Evolutionary conservation across 2,888 invertebrate species (phyloP), one percentile per base, ranked within the genome.

Genomic region (Labia minor): DNA sequence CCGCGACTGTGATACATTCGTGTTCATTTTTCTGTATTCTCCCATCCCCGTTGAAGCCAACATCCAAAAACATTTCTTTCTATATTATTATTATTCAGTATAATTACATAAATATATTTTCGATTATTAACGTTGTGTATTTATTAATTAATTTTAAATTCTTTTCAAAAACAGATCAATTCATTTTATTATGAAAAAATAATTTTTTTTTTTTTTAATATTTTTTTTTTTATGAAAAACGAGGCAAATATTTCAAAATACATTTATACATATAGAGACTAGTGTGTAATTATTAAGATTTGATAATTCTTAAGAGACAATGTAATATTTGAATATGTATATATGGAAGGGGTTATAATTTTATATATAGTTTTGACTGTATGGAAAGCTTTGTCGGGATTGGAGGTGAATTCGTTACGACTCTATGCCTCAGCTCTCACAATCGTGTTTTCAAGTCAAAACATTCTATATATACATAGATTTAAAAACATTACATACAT

Each of bases 1-100:
- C 49, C 49, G 49, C 49, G 49, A 49, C 49, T 49, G 49, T 49
- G 49, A 49, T 49, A 49, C 49, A 49, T 49, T 49, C n/a, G 49
- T 49, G 49, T 49, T 49, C 49, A 49, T 49, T 49, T n/a, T 49
- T 49, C 49, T 49, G 49, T 8, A 49, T 49, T 49, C 2, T n/a
- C 14, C 16, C 16, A 2, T 49, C 49, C 14, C 49, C 14, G 33
- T 49, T n/a, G n/a, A n/a, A 49, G 4, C 49, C 49, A n/a, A 4
- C 49, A n/a, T 49, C 16, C 3, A 16, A 10, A 49, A 49, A 26
- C 3, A 26, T 26, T 26, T 6, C 26, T 26, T 6, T 6, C 26
- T 6, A 3, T 49, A 49, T 14, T 49, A n/a, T 49, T 49, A 49
- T 49, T 4, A 49, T 14, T 33, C 3, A 49, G 49, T 16, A 49